Percentiles rank a stretch among this genome's conserved stretches.
Conservation (phyloP, 2,888 invertebrate genomes). For the Notodonta ziczac region DNA sequence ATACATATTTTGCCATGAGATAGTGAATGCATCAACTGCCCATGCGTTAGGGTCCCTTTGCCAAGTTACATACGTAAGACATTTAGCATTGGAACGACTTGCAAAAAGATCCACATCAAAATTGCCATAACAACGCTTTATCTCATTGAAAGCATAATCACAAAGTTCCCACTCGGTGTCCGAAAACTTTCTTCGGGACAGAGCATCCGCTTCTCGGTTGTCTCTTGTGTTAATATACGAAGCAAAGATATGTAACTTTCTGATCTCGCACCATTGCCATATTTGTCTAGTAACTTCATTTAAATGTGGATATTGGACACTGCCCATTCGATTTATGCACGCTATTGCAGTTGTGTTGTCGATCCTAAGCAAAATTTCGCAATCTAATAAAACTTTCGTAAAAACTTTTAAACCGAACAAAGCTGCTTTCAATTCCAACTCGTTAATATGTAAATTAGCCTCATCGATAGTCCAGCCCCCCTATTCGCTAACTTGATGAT, state of each 20-base stretch:
- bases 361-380: constrained; percentile 5
- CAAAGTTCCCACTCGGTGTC: constrained; percentile 8
- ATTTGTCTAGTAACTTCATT: constrained; percentile 6
- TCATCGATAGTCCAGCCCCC: background rate
- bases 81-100: constrained; percentile 14
- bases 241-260: constrained; percentile 7
- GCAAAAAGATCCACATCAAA: constrained; percentile 18
- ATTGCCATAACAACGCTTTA: constrained; percentile 4
- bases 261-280: constrained; percentile 10
- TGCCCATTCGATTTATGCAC: constrained; percentile 11
- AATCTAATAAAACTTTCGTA: background rate
- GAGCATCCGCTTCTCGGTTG: constrained; percentile 5
- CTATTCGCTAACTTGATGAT: too few species aligned
- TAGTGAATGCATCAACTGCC: constrained; percentile 22
- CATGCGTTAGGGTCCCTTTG: constrained; percentile 21
- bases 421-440: constrained; percentile 10
- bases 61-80: constrained; percentile 14
- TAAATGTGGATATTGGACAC: too few species aligned
- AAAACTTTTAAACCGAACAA: constrained; percentile 9
- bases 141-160: background rate
- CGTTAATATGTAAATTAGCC: constrained; percentile 9
- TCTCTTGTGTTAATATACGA: background rate
- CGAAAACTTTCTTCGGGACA: too few species aligned
- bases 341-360: constrained; percentile 11
- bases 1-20: constrained; percentile 15